Conservation (phyloP, 2,113 vertebrate genomes). For the Mesitornis unicolor region DNA sequence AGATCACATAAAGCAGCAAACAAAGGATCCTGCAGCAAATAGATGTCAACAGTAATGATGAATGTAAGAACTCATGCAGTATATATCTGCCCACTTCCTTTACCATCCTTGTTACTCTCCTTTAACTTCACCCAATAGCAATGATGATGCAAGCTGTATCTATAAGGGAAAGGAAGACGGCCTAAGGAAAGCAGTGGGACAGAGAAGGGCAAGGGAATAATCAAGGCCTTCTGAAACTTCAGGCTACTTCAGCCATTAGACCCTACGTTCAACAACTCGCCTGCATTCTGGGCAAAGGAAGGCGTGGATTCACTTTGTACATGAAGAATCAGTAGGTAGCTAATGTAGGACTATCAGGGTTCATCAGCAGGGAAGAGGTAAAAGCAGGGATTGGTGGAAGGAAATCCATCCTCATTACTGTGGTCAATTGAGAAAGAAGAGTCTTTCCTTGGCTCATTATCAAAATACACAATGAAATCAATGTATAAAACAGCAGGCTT, state of each 20-base stretch:
- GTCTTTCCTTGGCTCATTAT: neutral
- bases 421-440: slow-evolving; percentile 24
- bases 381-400: slow-evolving; percentile 17
- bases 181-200: slow-evolving; percentile 1
- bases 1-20: slow-evolving; percentile 21
- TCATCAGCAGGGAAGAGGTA: slow-evolving; percentile 20
- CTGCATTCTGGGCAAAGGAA: neutral
- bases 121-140: slow-evolving; percentile 25
- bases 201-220: slow-evolving; percentile 25
- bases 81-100: neutral
- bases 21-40: slow-evolving; percentile 26
- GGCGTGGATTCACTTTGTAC: neutral
- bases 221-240: neutral
- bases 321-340: neutral
- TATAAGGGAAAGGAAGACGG: neutral
- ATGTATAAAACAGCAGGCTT: slow-evolving; percentile 8
- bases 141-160: slow-evolving; percentile 10
- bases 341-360: neutral
- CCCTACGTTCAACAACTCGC: neutral
- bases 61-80: slow-evolving; percentile 1
- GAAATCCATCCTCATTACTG: slow-evolving; percentile 46
- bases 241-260: neutral
- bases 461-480: neutral
- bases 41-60: neutral
- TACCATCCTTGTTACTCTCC: neutral